Evolutionary conservation across 2,797 vertebrate genomes (phyloP).

Genomic region (Anabas testudineus): DNA sequence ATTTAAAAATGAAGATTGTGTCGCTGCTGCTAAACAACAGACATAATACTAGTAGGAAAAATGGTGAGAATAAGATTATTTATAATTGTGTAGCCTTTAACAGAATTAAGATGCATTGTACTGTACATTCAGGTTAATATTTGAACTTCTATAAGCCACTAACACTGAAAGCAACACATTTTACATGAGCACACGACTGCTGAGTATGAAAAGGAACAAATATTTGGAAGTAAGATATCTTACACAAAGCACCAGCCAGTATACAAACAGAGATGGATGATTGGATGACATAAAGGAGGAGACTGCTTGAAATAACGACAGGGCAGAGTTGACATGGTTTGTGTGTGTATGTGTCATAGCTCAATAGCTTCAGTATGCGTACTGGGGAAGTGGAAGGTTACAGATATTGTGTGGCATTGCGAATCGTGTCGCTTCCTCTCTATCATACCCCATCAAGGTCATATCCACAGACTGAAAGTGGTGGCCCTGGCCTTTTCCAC

Average conservation of each 20-base stretch:
- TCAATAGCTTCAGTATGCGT: constrained; percentile 68
- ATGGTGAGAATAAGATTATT: constrained; percentile 23
- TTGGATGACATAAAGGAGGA: constrained; percentile 64
- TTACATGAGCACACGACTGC: constrained; percentile 41
- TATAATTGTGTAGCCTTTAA: constrained; percentile 10
- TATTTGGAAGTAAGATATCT: constrained; percentile 49
- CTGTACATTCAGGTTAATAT: constrained; percentile 10
- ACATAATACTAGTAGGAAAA: constrained; percentile 1
- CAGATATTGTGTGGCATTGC: constrained; percentile 81
- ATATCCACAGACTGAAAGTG: constrained; percentile 78
- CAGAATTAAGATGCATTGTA: constrained; percentile 21
- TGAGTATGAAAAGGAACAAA: constrained; percentile 41
- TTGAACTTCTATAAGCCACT: constrained; percentile 44
- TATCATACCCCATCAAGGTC: constrained; percentile 84
- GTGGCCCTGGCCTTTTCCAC: constrained; percentile 83
- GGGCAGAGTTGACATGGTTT: constrained; percentile 64
- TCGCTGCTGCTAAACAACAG: constrained; percentile 23
- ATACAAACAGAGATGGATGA: constrained; percentile 67
- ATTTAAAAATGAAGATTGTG: constrained; percentile 35
- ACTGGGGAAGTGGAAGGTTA: constrained; percentile 74
- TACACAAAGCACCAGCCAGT: constrained; percentile 53
- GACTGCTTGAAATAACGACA: constrained; percentile 68
- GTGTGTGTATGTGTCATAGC: constrained; percentile 65
- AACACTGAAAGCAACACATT: constrained; percentile 47
- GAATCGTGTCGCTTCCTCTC: constrained; percentile 80